Evolutionary conservation across 2,113 vertebrate species (phyloP).

Genomic region (Morphnarchus princeps): DNA sequence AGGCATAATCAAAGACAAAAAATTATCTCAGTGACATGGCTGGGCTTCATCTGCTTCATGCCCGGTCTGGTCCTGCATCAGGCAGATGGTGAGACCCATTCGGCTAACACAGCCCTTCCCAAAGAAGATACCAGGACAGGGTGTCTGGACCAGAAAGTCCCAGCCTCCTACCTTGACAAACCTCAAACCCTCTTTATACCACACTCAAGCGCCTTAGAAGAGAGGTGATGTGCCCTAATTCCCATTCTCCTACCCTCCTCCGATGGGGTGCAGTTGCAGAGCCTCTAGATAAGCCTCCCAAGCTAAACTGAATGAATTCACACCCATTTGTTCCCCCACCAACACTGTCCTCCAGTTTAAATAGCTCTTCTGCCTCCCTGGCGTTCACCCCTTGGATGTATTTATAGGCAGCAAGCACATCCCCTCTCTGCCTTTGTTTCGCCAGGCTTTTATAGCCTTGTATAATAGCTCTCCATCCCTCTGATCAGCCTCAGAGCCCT

Average conservation of each 20-base stretch:
- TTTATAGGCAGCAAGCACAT: background rate
- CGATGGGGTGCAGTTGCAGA: background rate
- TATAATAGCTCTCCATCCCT: slow-evolving; percentile 22
- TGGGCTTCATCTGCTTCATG: background rate
- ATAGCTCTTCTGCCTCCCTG: background rate
- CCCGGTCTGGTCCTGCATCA: background rate
- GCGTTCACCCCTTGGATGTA: background rate
- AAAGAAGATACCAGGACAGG: background rate
- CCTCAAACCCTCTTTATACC: background rate
- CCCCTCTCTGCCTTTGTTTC: background rate
- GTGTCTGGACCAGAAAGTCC: background rate
- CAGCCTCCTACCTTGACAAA: background rate
- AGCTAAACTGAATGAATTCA: background rate
- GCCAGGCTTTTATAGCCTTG: background rate
- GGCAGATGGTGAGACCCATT: background rate
- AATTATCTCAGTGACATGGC: background rate
- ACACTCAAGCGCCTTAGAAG: background rate
- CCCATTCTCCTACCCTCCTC: background rate
- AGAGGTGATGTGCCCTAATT: background rate
- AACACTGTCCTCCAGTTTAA: background rate
- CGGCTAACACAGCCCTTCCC: background rate
- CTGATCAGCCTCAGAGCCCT: slow-evolving; percentile 5
- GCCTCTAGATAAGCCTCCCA: background rate
- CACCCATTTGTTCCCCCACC: background rate
- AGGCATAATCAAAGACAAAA: background rate